Base-by-base conservation (phyloP, 2,888 invertebrate genomes). In the Tuberolachnus salignus region DNA sequence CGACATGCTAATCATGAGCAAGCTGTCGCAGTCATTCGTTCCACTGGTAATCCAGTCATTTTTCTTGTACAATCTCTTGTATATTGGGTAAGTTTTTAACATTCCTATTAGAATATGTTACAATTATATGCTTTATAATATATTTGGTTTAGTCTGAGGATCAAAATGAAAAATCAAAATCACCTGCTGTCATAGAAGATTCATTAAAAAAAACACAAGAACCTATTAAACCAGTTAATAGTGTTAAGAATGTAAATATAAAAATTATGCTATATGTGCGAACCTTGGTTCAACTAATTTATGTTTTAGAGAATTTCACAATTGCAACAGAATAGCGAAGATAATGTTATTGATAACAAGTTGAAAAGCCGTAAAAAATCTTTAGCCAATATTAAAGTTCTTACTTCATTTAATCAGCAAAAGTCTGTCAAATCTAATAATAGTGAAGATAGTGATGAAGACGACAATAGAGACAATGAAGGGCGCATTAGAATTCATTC, bases 1-100 rank as follows among this genome's bases (percentile, higher is more conserved):
- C 88, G 95, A 81, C 91, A 93, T 82, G 95, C 97, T 10, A 94
- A 93, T 82, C 98, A 98, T 84, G 97, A 97, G 84, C 89, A 92
- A 83, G 98, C 98, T 1, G 97, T 99, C 14, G 92, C 95, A 86
- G 92, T 95, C 13, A 98, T 99, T 84, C 92, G 95, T 85, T 92
- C 93, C 74, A 93, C 98, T 21, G 91, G 92, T 26, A 94, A 93
- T 85, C 93, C 93, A 72, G 95, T 99, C 82, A 90, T 90, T 49
- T 93, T 99, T 84, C 90, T 96, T 55, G 93, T 98, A 64, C 98
- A 98, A 87, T 92, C 91, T 80, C 86, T 93, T 82, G 87, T 90
- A 82, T 90, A 92, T 82, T 90, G 91, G 91, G 92, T 93, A 85
- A 88, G 90, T 86, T 23, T 26, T 51, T n/a, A 49, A 34, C 1